Base-by-base conservation (phyloP, 2,797 vertebrate species). In the Hippocampus kuda region DNA sequence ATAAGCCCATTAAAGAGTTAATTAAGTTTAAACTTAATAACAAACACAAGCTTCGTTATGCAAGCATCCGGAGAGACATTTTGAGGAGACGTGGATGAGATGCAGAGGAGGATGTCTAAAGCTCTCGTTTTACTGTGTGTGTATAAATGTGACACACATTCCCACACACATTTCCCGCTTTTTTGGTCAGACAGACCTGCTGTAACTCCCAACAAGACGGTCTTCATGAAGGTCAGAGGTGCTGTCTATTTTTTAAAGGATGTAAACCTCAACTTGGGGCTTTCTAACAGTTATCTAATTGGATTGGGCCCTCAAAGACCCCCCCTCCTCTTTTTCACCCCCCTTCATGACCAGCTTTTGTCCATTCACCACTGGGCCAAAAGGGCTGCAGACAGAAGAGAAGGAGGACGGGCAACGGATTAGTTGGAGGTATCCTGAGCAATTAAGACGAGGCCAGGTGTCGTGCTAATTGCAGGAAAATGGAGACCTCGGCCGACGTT, bases 391-490 rank as follows among this genome's bases (percentile, higher is more conserved):
- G 83, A 84, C 77, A 76, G 73, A 24, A 72, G 74, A 69, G 72
- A n/a, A 60, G 59, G 30, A 83, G 75, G 79, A 81, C 72, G 65
- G 73, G 67, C 73, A 27, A 82, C 71, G 86, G 88, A 89, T 89
- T 86, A 84, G 75, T 74, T 80, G 82, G 42, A 88, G 83, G 83
- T 79, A 84, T 88, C 83, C 82, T 81, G 85, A 84, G 83, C 88
- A 90, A 89, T 91, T 92, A 90, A 83, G 83, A 83, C 63, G 62
- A 85, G 85, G 87, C 88, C 90, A 91, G 88, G 87, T 90, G 87
- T 90, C 80, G 34, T 77, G 78, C 83, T 85, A 86, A 87, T 90
- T 85, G 84, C 75, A 22, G 67, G 80, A 81, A 89, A 90, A 86
- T 82, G 79, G 71, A 88, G 82, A 84, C 79, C 80, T 86, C 65